A percentile compares a stretch with the other conserved stretches of the same genome.
Conservation (phyloP, 2,797 vertebrate genomes). For the Typhlichthys subterraneus region DNA sequence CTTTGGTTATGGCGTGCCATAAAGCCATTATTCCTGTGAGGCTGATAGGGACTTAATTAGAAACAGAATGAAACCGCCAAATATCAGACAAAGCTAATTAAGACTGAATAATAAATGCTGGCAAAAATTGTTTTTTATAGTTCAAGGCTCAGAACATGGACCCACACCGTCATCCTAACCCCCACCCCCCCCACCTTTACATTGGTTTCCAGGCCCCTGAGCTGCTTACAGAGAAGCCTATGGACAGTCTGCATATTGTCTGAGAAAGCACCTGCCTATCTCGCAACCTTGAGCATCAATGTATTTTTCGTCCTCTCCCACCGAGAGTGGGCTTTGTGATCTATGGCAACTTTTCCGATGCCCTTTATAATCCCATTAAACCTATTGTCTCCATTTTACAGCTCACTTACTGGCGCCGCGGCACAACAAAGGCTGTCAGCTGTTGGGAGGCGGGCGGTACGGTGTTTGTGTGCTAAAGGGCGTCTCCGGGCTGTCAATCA, state of each 20-base stretch:
- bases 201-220: constrained; percentile 38
- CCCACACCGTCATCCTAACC: constrained; percentile 50
- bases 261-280: constrained; percentile 41
- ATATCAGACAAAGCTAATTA: constrained; percentile 84
- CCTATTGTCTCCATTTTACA: constrained; percentile 61
- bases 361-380: constrained; percentile 74
- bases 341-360: constrained; percentile 57
- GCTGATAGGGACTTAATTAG: constrained; percentile 83
- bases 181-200: not conserved
- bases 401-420: constrained; percentile 33
- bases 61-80: constrained; percentile 79
- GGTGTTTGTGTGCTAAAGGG: constrained; percentile 32
- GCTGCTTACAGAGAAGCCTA: constrained; percentile 43
- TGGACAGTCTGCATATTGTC: constrained; percentile 37
- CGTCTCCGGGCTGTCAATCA: constrained; percentile 36
- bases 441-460: constrained; percentile 21
- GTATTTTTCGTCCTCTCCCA: constrained; percentile 20
- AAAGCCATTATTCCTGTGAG: constrained; percentile 74
- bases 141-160: constrained; percentile 61
- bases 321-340: constrained; percentile 54
- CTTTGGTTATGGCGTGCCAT: constrained; percentile 71
- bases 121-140: constrained; percentile 77
- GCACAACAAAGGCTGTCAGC: constrained; percentile 25
- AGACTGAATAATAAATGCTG: constrained; percentile 66
- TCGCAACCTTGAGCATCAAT: constrained; percentile 42